These are phyloP conservation scores for Eidolon dupreanum DNA, from an alignment of 2,797 vertebrate genomes.

Conservation along the genomic window DNA sequence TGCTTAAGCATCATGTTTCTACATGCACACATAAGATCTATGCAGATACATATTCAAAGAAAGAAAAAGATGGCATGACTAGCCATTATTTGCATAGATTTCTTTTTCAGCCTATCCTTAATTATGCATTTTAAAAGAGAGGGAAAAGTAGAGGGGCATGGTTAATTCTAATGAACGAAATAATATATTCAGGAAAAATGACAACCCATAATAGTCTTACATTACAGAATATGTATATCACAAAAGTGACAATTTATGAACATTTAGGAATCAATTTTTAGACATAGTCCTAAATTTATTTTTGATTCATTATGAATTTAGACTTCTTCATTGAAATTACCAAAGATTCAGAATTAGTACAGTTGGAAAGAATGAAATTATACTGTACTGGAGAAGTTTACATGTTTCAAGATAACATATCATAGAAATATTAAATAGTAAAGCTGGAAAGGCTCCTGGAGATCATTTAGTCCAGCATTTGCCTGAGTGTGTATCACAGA, in stretches of 20 bases:
- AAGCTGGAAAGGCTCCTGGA: slow-evolving; percentile 16
- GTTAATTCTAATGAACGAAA: slow-evolving; percentile 50
- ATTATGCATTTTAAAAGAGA: slow-evolving; percentile 57
- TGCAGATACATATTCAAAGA: slow-evolving; percentile 29
- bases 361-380: slow-evolving; percentile 41
- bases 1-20: slow-evolving; percentile 26
- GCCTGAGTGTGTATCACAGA: not conserved
- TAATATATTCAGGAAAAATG: not conserved
- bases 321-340: slow-evolving; percentile 8
- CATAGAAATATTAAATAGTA: not conserved
- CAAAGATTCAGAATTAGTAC: slow-evolving; percentile 33
- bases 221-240: not conserved
- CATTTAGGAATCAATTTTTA: slow-evolving; percentile 29
- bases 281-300: slow-evolving; percentile 6
- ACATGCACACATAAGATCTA: not conserved
- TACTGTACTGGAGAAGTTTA: not conserved
- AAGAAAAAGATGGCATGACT: slow-evolving; percentile 2
- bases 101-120: slow-evolving; percentile 3
- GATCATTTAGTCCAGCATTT: not conserved
- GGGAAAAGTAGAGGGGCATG: not conserved
- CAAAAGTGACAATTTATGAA: not conserved
- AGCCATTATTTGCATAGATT: slow-evolving; percentile 8
- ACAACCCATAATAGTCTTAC: not conserved
- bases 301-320: slow-evolving; percentile 47
- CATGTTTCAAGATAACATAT: not conserved